These are phyloP conservation scores for Mastacembelus armatus DNA, from an alignment of 2,797 vertebrate genomes.

Conservation along the genomic window DNA sequence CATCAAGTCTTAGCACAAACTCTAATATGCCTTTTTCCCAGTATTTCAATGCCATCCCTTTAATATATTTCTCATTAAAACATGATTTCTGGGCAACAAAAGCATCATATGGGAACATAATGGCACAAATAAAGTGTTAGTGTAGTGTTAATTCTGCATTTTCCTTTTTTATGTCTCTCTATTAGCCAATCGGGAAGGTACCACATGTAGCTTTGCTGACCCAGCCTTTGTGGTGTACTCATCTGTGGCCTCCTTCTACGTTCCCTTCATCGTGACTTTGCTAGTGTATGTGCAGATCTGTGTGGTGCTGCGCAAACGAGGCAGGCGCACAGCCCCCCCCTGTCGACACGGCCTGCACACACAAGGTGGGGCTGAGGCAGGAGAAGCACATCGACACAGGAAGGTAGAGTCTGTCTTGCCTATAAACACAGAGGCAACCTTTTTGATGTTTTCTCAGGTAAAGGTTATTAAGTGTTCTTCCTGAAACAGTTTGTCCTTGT, in stretches of 20 bases:
- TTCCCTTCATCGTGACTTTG: conserved; percentile 85
- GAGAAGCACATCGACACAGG: conserved; percentile 64
- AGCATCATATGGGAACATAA: too few relatives aligned
- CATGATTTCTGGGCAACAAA: too few relatives aligned
- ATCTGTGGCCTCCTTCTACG: conserved; percentile 87
- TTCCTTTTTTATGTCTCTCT: neutral
- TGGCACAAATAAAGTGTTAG: too few relatives aligned
- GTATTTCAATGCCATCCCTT: too few relatives aligned
- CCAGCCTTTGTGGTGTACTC: conserved; percentile 87
- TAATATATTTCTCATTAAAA: too few relatives aligned
- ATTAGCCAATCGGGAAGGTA: conserved; percentile 77
- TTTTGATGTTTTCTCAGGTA: neutral
- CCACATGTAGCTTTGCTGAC: conserved; percentile 84
- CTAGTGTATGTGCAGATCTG: conserved; percentile 87
- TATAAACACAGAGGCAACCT: too few relatives aligned
- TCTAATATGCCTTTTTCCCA: too few relatives aligned
- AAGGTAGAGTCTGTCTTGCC: conserved; percentile 67
- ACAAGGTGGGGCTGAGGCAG: conserved; percentile 37
- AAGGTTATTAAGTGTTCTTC: too few relatives aligned
- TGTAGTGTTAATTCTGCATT: neutral
- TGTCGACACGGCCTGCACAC: conserved; percentile 61
- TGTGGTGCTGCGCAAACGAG: conserved; percentile 80
- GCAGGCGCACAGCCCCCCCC: conserved; percentile 78
- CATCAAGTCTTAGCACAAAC: too few relatives aligned
- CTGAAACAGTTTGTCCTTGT: too few relatives aligned